A percentile compares a stretch with the other conserved stretches of the same genome.
Evolutionary conservation across 1,140 invertebrate species (phyloP).

Genomic region (Papilio dardanus): DNA sequence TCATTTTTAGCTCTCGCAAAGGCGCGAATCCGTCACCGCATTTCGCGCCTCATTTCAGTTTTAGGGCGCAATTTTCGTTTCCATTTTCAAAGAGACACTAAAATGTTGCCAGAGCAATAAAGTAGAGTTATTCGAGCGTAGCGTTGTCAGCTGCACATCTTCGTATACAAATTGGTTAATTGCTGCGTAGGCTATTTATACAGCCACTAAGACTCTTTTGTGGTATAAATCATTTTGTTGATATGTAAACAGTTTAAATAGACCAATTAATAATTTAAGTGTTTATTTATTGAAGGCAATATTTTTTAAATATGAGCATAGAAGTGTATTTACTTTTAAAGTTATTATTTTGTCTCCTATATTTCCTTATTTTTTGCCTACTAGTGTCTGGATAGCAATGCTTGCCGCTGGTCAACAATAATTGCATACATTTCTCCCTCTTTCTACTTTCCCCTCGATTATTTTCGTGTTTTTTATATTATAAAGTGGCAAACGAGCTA

Average conservation of each 20-base stretch:
- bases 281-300: background rate
- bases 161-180: slow-evolving; percentile 77
- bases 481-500: too few relatives aligned
- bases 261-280: background rate
- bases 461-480: too few relatives aligned
- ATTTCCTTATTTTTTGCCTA: too few relatives aligned
- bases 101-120: slow-evolving; percentile 77
- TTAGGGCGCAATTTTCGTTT: slow-evolving; percentile 71
- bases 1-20: slow-evolving; percentile 63
- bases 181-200: slow-evolving; percentile 61
- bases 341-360: background rate
- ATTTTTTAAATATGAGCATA: background rate
- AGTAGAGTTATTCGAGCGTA: slow-evolving; percentile 65
- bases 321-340: background rate
- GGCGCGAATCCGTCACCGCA: slow-evolving; percentile 68
- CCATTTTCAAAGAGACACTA: slow-evolving; percentile 75
- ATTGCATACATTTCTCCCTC: too few relatives aligned
- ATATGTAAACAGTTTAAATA: background rate
- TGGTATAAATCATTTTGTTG: slow-evolving; percentile 13
- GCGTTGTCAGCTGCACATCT: slow-evolving; percentile 59
- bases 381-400: too few relatives aligned
- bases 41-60: slow-evolving; percentile 71
- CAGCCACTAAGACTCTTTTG: slow-evolving; percentile 31
- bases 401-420: background rate
- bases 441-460: background rate